A percentile compares a stretch with the other conserved stretches of the same genome.
phyloP scores from a whole-genome alignment of 1,140 invertebrate species.

The Cardiocondyla obscurior region DNA sequence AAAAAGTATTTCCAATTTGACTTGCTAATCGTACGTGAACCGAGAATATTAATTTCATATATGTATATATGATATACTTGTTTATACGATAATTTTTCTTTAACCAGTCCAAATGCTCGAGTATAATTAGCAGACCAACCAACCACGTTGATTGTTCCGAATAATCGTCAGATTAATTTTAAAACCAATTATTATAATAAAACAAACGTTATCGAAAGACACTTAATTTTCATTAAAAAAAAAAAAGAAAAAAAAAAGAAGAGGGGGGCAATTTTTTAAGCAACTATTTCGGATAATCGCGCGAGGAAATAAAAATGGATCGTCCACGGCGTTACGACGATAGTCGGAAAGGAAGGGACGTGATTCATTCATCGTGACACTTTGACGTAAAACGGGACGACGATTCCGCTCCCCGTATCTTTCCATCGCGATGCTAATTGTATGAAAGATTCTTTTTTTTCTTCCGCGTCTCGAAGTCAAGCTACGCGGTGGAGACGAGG shows the following conservation, averaged over 20 bases:
- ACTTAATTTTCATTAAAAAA: too few relatives aligned
- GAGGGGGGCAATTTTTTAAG: not conserved
- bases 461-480: not conserved
- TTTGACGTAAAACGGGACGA: not conserved
- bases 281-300: not conserved
- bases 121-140: not conserved
- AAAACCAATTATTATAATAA: not conserved
- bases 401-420: not conserved
- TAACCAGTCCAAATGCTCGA: not conserved
- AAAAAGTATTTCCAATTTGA: not conserved
- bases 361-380: not conserved
- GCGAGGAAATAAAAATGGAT: not conserved
- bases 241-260: too few relatives aligned
- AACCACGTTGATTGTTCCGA: not conserved
- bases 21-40: not conserved
- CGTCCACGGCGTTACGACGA: not conserved
- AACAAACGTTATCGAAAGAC: too few relatives aligned
- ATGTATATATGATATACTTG: conserved; percentile 21
- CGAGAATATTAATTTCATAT: conserved; percentile 52
- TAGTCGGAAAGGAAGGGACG: not conserved
- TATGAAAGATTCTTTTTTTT: too few relatives aligned
- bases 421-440: not conserved
- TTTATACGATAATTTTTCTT: conserved; percentile 57
- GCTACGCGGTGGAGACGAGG: not conserved
- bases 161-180: not conserved